Percentiles rank a stretch among this genome's conserved stretches.
Conservation (phyloP, 2,888 invertebrate species). For the Drosophila yooni region DNA sequence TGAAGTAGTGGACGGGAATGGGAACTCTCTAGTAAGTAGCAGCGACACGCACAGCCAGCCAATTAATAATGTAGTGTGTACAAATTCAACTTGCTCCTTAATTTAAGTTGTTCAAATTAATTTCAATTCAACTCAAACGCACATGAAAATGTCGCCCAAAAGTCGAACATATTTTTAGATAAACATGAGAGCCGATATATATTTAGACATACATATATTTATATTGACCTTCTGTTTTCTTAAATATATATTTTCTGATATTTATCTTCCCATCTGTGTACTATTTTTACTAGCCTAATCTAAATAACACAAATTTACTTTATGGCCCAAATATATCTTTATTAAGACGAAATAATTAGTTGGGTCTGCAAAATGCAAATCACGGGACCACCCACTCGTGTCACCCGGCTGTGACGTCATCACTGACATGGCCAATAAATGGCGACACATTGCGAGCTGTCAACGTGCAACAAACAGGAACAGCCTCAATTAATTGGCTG, state of each 20-base stretch:
- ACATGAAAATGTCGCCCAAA: conserved; percentile 6
- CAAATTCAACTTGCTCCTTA: conserved; percentile 37
- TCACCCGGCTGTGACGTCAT: background rate
- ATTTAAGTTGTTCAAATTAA: conserved; percentile 73
- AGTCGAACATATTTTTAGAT: background rate
- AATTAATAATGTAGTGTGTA: conserved; percentile 60
- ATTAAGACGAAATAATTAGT: background rate
- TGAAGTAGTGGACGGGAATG: background rate
- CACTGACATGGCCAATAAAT: background rate
- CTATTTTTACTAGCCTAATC: background rate
- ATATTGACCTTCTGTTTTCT: background rate
- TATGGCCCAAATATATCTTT: background rate
- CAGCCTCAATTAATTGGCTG: conserved; percentile 2
- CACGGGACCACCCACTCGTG: too few species aligned
- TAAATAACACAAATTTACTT: background rate
- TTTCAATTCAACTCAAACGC: conserved; percentile 56
- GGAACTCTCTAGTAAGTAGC: background rate
- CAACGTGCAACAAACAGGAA: conserved; percentile 2
- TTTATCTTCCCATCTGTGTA: too few species aligned
- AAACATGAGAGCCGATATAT: background rate
- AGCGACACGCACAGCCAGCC: conserved; percentile 59
- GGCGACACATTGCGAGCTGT: background rate
- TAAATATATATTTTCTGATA: background rate
- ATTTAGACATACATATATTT: background rate
- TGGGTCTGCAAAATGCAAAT: background rate